Conservation (phyloP, 1,140 invertebrate species). For the Holotrichia oblita region DNA sequence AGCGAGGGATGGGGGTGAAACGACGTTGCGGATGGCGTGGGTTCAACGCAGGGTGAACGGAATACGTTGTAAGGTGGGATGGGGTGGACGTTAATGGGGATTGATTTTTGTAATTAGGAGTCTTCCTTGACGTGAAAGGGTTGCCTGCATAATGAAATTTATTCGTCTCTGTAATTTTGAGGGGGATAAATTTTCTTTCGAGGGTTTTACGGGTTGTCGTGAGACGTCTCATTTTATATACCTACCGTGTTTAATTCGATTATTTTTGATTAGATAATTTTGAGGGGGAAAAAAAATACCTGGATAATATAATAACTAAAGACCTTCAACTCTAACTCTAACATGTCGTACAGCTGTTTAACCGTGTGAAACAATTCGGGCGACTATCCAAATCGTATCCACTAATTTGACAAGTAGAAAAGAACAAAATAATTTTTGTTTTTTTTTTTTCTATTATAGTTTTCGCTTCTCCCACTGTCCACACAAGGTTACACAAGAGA, state of each 20-base stretch:
- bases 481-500: background rate
- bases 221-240: no score
- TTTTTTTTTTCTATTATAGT: no score
- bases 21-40: background rate
- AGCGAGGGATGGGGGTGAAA: background rate
- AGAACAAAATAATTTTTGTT: no score
- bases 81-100: background rate
- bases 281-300: no score
- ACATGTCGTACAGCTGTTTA: no score
- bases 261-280: no score
- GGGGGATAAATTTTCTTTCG: constrained; percentile 1
- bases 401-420: no score
- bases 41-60: background rate
- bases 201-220: background rate
- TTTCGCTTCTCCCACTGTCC: background rate
- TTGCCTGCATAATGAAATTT: background rate
- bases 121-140: background rate
- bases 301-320: no score
- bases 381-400: no score
- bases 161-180: background rate
- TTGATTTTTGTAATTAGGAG: constrained; percentile 8
- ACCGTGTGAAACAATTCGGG: no score
- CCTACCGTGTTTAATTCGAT: no score
- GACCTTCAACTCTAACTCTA: no score
- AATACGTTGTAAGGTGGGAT: background rate